Evolutionary conservation across 2,797 vertebrate genomes (phyloP).

Genomic region (Pangasius mekongensis): DNA sequence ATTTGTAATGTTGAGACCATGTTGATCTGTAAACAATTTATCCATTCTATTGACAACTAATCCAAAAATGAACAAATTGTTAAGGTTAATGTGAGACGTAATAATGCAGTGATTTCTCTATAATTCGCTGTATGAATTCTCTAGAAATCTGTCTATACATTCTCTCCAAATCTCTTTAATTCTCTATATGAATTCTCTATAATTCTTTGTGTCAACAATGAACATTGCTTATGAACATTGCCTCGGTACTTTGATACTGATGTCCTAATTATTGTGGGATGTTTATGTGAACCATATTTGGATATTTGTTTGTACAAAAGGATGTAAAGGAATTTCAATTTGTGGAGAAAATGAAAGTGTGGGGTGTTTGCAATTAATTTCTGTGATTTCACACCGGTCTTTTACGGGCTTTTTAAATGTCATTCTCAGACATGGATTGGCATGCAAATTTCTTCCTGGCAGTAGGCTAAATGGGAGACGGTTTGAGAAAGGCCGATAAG

Average conservation of each 20-base stretch:
- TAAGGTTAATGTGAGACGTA: not conserved
- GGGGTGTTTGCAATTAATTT: constrained; percentile 72
- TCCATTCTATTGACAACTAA: not conserved
- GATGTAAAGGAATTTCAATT: constrained; percentile 68
- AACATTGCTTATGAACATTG: not conserved
- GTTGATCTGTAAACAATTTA: not conserved
- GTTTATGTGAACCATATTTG: constrained; percentile 63
- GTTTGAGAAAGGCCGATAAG: constrained; percentile 75
- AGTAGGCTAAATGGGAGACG: constrained; percentile 67
- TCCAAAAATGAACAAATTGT: not conserved
- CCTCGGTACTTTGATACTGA: constrained; percentile 57
- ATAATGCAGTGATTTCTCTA: not conserved
- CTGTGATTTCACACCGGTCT: constrained; percentile 71
- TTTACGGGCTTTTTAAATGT: constrained; percentile 77
- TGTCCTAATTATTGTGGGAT: constrained; percentile 64
- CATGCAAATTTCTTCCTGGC: constrained; percentile 75
- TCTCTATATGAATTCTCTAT: not conserved
- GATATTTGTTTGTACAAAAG: constrained; percentile 59
- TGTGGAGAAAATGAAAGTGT: constrained; percentile 60
- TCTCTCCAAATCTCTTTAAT: not conserved
- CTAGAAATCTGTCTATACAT: not conserved
- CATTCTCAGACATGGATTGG: constrained; percentile 72
- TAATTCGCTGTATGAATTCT: not conserved
- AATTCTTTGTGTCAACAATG: not conserved
- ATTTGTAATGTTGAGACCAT: not conserved